Evolutionary conservation across 2,888 invertebrate genomes (phyloP).

Genomic region (Gerris lacustris): DNA sequence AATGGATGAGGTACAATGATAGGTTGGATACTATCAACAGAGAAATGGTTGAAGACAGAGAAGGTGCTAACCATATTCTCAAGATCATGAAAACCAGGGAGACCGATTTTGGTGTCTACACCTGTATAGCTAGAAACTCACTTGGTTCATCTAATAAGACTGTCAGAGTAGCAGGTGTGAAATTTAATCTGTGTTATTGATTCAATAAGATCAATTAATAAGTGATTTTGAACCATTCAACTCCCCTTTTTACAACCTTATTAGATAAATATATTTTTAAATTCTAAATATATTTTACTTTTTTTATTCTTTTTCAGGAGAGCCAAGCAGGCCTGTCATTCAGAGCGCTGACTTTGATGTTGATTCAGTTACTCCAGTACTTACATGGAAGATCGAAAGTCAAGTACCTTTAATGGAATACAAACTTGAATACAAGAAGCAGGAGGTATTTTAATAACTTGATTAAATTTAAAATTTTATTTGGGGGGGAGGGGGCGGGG

Average conservation of each 20-base stretch:
- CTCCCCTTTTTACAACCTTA: too few species aligned
- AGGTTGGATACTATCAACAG: not conserved
- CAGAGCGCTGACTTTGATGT: not conserved
- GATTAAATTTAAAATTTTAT: conserved; percentile 8
- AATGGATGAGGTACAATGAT: not conserved
- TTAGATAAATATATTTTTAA: too few species aligned
- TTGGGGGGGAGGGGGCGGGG: not conserved
- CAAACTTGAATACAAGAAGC: conserved; percentile 39
- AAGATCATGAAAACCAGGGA: not conserved
- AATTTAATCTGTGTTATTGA: not conserved
- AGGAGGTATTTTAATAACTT: conserved; percentile 35
- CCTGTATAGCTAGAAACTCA: not conserved
- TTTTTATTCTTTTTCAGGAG: not conserved
- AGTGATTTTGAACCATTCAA: too few species aligned
- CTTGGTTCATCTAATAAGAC: not conserved
- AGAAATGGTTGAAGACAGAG: not conserved
- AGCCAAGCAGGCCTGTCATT: conserved; percentile 7
- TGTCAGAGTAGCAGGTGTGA: not conserved
- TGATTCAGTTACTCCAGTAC: conserved; percentile 34
- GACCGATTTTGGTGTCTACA: not conserved
- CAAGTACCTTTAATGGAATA: conserved; percentile 38
- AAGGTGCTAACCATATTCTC: not conserved
- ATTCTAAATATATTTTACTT: too few species aligned
- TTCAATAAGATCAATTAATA: too few species aligned
- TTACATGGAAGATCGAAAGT: conserved; percentile 42